Conservation (phyloP, 1,140 invertebrate species). For the Zaprionus kolodkinae region DNA sequence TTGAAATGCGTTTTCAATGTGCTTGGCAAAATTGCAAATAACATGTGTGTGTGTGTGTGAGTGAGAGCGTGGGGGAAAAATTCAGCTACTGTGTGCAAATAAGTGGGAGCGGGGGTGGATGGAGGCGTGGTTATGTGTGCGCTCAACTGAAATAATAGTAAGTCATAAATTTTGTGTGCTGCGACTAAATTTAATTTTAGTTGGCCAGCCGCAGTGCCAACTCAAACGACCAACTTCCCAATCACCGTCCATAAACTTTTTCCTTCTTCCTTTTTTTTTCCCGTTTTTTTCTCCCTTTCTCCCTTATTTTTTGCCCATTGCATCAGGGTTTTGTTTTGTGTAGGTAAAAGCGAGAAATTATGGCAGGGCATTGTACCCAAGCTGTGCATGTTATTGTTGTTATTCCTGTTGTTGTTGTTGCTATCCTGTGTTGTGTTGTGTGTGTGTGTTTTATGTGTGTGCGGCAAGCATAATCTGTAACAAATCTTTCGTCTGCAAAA, state of each 20-base stretch:
- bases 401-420: constrained; percentile 25
- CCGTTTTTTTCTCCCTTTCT: background rate
- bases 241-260: constrained; percentile 56
- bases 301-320: constrained; percentile 17
- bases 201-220: constrained; percentile 53
- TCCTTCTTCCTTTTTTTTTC: constrained; percentile 9
- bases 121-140: constrained; percentile 31
- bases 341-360: constrained; percentile 58
- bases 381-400: constrained; percentile 10
- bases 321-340: constrained; percentile 20
- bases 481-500: constrained; percentile 76
- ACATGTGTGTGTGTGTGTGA: constrained; percentile 5
- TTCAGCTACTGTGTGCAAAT: constrained; percentile 61
- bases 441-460: constrained; percentile 55
- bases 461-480: constrained; percentile 67
- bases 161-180: constrained; percentile 68
- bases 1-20: constrained; percentile 62
- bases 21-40: constrained; percentile 34
- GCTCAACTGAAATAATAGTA: constrained; percentile 73
- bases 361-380: constrained; percentile 40
- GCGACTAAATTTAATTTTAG: constrained; percentile 69
- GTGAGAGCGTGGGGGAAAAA: constrained; percentile 13
- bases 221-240: constrained; percentile 49
- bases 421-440: constrained; percentile 2
- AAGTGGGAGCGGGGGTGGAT: constrained; percentile 17